These are phyloP conservation scores for Terrapene triunguis DNA, from an alignment of 2,113 vertebrate genomes.

Conservation along the genomic window DNA sequence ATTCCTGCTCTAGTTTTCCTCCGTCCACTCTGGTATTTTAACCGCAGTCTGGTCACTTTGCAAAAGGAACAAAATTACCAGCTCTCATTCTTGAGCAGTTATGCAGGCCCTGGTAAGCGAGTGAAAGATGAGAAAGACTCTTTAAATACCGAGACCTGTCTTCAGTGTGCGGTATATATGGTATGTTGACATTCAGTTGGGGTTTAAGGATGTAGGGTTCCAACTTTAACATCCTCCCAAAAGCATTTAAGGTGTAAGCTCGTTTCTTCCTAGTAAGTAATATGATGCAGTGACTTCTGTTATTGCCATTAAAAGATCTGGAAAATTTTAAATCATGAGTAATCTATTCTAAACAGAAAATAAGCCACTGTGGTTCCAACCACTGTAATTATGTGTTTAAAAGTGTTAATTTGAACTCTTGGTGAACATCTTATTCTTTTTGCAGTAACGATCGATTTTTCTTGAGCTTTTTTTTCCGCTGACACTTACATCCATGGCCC, in stretches of 20 bases:
- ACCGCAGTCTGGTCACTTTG: not conserved
- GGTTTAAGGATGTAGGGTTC: not conserved
- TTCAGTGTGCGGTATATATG: not conserved
- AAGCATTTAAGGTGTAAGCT: conserved; percentile 1
- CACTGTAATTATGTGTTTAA: conserved; percentile 43
- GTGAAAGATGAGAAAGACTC: not conserved
- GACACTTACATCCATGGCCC: not conserved
- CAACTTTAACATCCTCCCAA: not conserved
- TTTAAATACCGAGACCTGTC: not conserved
- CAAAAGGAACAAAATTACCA: not conserved
- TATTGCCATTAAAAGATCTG: conserved; percentile 49
- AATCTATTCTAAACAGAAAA: conserved; percentile 53
- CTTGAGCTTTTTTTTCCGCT: not conserved
- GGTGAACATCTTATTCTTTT: not conserved
- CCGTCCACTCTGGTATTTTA: not conserved
- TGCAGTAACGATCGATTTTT: not conserved
- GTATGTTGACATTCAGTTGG: not conserved
- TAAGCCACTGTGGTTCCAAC: conserved; percentile 34
- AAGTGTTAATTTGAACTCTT: conserved; percentile 43
- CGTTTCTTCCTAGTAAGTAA: not conserved
- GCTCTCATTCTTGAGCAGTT: accelerated
- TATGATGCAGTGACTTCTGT: conserved; percentile 19
- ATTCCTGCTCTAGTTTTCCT: not conserved
- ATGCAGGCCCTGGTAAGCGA: not conserved
- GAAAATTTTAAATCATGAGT: conserved; percentile 57